Evolutionary conservation across 2,888 invertebrate genomes (phyloP).

Genomic region (Tetanocera ferruginea): DNA sequence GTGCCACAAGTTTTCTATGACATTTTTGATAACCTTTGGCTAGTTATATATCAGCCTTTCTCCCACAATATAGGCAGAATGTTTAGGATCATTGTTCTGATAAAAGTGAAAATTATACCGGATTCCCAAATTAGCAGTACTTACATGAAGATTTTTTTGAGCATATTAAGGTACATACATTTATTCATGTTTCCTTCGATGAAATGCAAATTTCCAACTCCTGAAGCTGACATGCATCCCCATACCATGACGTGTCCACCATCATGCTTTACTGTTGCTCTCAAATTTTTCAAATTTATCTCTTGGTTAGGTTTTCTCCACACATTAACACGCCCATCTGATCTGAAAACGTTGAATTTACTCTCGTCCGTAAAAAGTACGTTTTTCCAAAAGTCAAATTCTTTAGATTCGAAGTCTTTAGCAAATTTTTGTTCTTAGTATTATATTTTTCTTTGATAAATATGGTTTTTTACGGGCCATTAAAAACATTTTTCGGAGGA

Average conservation of each 20-base stretch:
- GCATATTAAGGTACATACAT: constrained; percentile 3
- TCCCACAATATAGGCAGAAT: constrained; percentile 29
- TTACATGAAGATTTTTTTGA: neutral
- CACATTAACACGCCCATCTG: too few species aligned
- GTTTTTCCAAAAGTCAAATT: constrained; percentile 40
- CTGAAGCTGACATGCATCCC: too few species aligned
- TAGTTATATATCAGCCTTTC: constrained; percentile 33
- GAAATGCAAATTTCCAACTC: too few species aligned
- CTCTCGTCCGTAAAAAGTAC: too few species aligned
- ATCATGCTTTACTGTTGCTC: too few species aligned
- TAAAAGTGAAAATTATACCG: neutral
- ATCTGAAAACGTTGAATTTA: too few species aligned
- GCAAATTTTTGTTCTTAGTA: constrained; percentile 22
- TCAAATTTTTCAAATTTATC: too few species aligned
- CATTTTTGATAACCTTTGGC: constrained; percentile 32
- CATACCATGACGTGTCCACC: too few species aligned
- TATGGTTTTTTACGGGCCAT: constrained; percentile 36
- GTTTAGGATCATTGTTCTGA: too few species aligned
- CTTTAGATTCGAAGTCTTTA: constrained; percentile 33
- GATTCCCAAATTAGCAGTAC: neutral
- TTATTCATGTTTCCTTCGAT: too few species aligned
- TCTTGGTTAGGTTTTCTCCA: too few species aligned
- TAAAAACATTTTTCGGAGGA: constrained; percentile 32
- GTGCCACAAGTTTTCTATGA: neutral
- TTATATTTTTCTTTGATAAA: too few species aligned